phyloP scores from a whole-genome alignment of 1,140 invertebrate genomes.

The Aporrectodea caliginosa region DNA sequence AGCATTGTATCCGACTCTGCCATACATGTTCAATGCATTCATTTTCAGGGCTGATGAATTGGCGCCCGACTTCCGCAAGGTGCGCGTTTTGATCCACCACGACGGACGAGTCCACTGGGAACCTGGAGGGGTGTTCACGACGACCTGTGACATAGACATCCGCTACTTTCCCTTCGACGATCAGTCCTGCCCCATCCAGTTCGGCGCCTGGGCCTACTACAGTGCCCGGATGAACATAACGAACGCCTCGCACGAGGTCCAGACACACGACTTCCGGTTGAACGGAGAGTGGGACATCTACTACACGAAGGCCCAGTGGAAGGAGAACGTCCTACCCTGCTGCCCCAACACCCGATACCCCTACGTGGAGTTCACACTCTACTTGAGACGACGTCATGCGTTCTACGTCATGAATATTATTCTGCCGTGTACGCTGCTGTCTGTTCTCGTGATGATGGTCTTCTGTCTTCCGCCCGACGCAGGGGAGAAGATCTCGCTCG shows the following conservation, averaged over 20 bases:
- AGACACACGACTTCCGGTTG: slow-evolving; percentile 25
- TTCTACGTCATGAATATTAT: slow-evolving; percentile 99
- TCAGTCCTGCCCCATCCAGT: slow-evolving; percentile 32
- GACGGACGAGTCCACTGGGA: slow-evolving; percentile 32
- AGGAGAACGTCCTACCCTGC: slow-evolving; percentile 27
- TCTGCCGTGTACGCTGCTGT: slow-evolving; percentile 97
- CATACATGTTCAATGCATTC: background rate
- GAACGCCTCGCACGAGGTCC: slow-evolving; percentile 25
- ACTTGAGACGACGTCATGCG: slow-evolving; percentile 73
- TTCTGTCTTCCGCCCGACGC: slow-evolving; percentile 98
- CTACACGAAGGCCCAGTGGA: slow-evolving; percentile 20
- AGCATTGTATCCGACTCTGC: too few species aligned
- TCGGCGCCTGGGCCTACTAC: slow-evolving; percentile 32
- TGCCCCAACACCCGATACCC: slow-evolving; percentile 30
- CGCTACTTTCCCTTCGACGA: slow-evolving; percentile 43
- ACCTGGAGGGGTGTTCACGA: slow-evolving; percentile 29
- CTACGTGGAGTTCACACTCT: slow-evolving; percentile 30
- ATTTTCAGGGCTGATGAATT: slow-evolving; percentile 27
- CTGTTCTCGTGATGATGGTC: slow-evolving; percentile 95
- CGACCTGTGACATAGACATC: slow-evolving; percentile 51
- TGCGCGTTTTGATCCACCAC: slow-evolving; percentile 23
- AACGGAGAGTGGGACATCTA: slow-evolving; percentile 32
- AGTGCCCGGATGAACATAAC: slow-evolving; percentile 30
- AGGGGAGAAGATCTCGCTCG: slow-evolving; percentile 64
- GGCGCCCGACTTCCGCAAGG: slow-evolving; percentile 24